Conservation (phyloP, 2,797 vertebrate genomes). For the Melanotaenia maccullochi region DNA sequence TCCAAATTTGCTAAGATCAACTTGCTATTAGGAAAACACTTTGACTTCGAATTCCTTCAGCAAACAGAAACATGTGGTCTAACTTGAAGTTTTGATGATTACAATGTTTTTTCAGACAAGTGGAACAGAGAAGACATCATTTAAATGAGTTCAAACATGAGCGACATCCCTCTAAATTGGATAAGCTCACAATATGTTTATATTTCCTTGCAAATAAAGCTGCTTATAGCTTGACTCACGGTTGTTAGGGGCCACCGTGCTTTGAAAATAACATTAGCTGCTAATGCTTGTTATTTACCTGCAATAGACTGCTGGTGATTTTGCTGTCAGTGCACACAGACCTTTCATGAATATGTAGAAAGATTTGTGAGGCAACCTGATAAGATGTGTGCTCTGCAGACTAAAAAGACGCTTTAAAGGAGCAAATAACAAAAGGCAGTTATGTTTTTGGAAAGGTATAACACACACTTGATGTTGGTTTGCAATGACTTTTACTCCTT, state of each 20-base stretch:
- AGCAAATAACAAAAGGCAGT: background rate
- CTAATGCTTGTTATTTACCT: conserved; percentile 14
- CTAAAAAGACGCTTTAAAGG: background rate
- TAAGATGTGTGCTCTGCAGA: conserved; percentile 5
- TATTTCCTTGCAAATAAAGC: background rate
- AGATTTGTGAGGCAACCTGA: background rate
- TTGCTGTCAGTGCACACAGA: background rate
- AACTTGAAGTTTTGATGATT: background rate
- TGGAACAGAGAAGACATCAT: background rate
- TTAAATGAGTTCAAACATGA: background rate
- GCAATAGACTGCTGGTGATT: background rate
- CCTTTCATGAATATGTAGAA: conserved; percentile 26
- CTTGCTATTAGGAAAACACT: background rate
- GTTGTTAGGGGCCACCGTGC: background rate
- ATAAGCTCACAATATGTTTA: background rate
- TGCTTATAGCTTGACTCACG: background rate
- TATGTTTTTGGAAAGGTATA: background rate
- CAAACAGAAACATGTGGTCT: background rate
- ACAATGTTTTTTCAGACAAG: background rate
- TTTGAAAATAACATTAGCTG: conserved; percentile 1
- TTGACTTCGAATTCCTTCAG: background rate
- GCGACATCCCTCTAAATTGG: background rate
- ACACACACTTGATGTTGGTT: background rate
- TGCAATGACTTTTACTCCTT: background rate
- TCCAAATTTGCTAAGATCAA: background rate